Base-by-base conservation (phyloP, 2,113 vertebrate species). In the Actinemys pallida region DNA sequence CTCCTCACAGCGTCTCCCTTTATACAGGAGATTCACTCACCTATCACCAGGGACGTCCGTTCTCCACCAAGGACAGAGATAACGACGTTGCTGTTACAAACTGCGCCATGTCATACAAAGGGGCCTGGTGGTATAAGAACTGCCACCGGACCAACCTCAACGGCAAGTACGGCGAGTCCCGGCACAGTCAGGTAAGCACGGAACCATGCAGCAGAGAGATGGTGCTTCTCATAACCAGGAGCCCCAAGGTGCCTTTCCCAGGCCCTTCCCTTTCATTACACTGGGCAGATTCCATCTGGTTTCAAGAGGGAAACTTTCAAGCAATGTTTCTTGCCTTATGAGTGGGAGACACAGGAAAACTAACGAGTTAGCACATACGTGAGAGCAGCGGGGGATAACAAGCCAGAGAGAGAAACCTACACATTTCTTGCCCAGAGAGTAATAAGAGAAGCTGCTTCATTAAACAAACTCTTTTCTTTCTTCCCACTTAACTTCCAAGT, bases 81-180 rank as follows among this genome's bases (percentile, higher is more conserved):
- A 99, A 99, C 0, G 99, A 99, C 5, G 99, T 99, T 0, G 99
- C 99, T 4, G 99, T 99, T 85, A 99, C 99, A 94, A 99, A 99
- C 98, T 99, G 99, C 35, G 99, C 99, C 94, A 98, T 99, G 98
- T 99, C 99, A 8, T 99, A 99, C 98, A 99, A 99, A 98, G 99
- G 99, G 84, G 99, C 99, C 12, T 99, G 99, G 99, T 99, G 99
- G 99, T 99, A 99, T 19, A 99, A 99, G 98, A 99, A 99, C 98
- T 99, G 99, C 97, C 99, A 99, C 95, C 98, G 99, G 80, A 99
- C 99, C 93, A 99, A 99, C 97, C 99, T 99, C 97, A 99, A 99
- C 0, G 99, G 99, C 93, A 99, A 99, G 97, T 99, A 99, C 1
- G 99, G 99, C 19, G 99, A 99, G 97, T 99, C 99, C 96, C 98